Evolutionary conservation across 2,113 vertebrate genomes (phyloP).

Genomic region (Sardina pilchardus): DNA sequence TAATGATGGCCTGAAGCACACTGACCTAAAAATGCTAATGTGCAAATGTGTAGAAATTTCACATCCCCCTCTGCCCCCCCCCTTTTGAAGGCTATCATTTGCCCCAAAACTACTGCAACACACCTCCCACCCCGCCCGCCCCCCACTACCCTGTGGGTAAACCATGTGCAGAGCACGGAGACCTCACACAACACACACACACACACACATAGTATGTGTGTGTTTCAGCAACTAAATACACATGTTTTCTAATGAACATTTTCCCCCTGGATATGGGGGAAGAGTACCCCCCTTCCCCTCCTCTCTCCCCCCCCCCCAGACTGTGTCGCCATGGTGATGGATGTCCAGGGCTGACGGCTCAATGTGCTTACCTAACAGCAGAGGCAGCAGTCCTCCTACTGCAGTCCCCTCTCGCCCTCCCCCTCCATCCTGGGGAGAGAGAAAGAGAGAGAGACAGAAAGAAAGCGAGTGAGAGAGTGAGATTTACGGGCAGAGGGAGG

Average conservation of each 20-base stretch:
- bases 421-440: background rate
- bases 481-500: background rate
- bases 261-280: background rate
- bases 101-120: background rate
- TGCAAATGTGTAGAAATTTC: background rate
- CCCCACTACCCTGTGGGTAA: background rate
- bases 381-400: conserved; percentile 58
- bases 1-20: background rate
- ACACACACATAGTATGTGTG: background rate
- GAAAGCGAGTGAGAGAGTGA: background rate
- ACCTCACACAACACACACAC: background rate
- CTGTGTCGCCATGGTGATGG: conserved; percentile 55
- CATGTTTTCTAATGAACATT: conserved; percentile 27
- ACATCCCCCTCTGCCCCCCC: background rate
- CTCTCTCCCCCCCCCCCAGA: background rate
- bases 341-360: conserved; percentile 65
- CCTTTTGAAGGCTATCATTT: background rate
- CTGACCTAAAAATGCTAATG: background rate
- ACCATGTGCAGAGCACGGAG: background rate
- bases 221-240: background rate
- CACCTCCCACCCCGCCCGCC: background rate
- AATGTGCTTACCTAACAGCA: conserved; percentile 73
- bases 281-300: background rate
- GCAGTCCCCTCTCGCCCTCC: conserved; percentile 19
- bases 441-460: background rate